phyloP scores from a whole-genome alignment of 2,113 vertebrate genomes.

The Gallinago paraguaiae region DNA sequence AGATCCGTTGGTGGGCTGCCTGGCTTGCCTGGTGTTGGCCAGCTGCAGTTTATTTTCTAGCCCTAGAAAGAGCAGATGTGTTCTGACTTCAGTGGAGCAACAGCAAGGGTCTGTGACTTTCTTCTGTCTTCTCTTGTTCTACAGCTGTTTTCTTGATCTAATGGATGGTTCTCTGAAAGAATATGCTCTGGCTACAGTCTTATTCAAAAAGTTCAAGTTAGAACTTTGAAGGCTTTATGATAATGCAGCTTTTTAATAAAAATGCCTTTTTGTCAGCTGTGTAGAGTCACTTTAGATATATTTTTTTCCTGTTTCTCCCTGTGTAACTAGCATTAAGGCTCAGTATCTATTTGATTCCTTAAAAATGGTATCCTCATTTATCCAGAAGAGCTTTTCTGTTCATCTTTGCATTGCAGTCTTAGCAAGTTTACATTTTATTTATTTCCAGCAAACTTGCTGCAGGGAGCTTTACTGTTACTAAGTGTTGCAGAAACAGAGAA shows the following conservation, averaged over 20 bases:
- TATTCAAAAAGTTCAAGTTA: background rate
- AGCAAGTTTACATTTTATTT: conserved; percentile 15
- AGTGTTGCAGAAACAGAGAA: conserved; percentile 17
- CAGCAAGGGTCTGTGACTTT: background rate
- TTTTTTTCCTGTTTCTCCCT: background rate
- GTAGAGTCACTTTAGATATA: background rate
- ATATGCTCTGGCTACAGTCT: background rate
- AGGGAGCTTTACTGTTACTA: background rate
- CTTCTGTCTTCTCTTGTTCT: background rate
- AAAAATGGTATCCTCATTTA: background rate
- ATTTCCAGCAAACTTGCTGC: conserved; percentile 21
- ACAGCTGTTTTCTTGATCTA: background rate
- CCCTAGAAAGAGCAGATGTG: background rate
- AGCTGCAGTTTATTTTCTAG: background rate
- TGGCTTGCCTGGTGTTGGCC: fast-evolving
- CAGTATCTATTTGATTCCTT: background rate
- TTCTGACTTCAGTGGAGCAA: background rate
- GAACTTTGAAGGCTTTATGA: background rate
- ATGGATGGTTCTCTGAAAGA: background rate
- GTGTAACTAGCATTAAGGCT: background rate
- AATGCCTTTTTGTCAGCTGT: background rate
- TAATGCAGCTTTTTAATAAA: background rate
- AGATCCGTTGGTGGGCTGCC: background rate
- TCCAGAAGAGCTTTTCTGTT: background rate
- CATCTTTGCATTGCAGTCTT: background rate